Conservation (phyloP, 2,797 vertebrate species). For the Miichthys miiuy region DNA sequence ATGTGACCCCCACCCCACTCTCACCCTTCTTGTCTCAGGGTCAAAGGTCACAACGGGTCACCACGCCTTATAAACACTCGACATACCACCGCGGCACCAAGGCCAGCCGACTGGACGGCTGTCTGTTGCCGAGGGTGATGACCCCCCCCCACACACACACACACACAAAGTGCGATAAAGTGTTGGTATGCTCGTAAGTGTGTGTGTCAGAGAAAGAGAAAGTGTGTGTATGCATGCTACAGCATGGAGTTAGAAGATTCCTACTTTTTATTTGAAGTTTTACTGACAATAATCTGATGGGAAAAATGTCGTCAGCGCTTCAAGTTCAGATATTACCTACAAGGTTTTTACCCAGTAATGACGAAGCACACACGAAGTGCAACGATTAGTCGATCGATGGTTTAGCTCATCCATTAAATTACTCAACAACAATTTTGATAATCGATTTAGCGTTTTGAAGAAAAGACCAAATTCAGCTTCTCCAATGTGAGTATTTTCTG, state of each 20-base stretch:
- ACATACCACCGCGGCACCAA: constrained; percentile 74
- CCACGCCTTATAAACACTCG: constrained; percentile 79
- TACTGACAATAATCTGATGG: background rate
- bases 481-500: too few species aligned
- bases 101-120: constrained; percentile 53
- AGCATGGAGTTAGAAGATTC: background rate
- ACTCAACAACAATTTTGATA: too few species aligned
- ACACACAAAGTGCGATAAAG: constrained; percentile 33
- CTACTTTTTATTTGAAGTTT: too few species aligned
- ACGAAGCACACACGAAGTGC: background rate
- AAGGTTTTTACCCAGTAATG: background rate
- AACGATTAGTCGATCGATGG: too few species aligned
- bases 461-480: too few species aligned
- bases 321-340: too few species aligned
- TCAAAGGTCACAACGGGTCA: constrained; percentile 78
- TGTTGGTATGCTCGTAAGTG: constrained; percentile 45
- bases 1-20: constrained; percentile 40
- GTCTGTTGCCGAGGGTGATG: constrained; percentile 51
- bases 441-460: too few species aligned
- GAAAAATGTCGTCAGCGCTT: too few species aligned
- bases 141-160: background rate
- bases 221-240: constrained; percentile 34
- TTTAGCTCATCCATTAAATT: too few species aligned
- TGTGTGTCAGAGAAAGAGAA: constrained; percentile 53
- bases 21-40: constrained; percentile 57